Base-by-base conservation (phyloP, 2,888 invertebrate species). In the Ochropleura plecta region DNA sequence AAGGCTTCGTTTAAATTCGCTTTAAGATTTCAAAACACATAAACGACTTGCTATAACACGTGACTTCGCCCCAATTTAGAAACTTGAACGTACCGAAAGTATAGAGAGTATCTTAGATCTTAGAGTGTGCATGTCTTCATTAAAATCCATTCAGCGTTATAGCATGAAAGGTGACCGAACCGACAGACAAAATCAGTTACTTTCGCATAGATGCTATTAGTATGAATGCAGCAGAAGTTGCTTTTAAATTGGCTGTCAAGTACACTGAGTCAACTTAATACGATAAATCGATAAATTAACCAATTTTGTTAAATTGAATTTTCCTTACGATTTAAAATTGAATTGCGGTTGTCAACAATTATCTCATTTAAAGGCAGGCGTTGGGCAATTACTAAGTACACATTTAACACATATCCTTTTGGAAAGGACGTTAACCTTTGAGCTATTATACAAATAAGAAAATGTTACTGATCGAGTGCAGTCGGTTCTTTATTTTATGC, bases 401-500 rank as follows among this genome's bases (percentile, higher is more conserved):
- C 18, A 8, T 44, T 48, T 48, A 42, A 65, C 30, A 30, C 49
- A 12, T 51, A 16, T 48, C 14, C 18, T 70, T 44, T n/a, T 73
- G 40, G 6, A 48, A 53, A 30, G 20, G 0, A n/a, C 42, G n/a
- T 57, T 18, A 59, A 30, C 10, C 16, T 30, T 10, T 5, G 18
- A 42, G 3, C 4, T 18, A 30, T 49, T 69, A 14, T 71, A 68
- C 5, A 65, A 53, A 65, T 72, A 78, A 68, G 18, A 70, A 55
- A 62, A 69, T 62, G 30, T 49, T 70, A 60, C 49, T 44, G 66
- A 74, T 75, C 73, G 76, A 73, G 74, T 72, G 74, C 70, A 51
- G 59, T 59, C 8, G 42, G 82, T 83, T 83, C 88, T 88, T 90
- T 89, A 86, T 90, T 87, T 80, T 87, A 81, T 81, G 78, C 76